Conservation (phyloP, 2,113 vertebrate species). For the Alethe castanea region DNA sequence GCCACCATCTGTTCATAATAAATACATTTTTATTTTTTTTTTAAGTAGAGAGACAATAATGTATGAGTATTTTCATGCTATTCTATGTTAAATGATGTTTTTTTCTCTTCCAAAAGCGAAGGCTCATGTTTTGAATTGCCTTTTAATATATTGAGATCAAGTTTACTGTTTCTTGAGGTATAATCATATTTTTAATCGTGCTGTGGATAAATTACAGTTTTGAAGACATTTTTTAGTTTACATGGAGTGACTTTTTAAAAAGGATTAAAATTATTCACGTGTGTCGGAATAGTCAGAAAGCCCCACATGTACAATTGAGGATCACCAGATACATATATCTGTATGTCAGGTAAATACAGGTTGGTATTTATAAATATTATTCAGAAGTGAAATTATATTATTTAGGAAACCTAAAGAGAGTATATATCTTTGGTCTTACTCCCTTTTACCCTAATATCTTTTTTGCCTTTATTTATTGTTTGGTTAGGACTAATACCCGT, state of each 20-base stretch:
- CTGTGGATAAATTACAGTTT: not conserved
- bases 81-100: not conserved
- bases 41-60: not conserved
- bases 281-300: conserved; percentile 34
- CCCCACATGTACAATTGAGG: not conserved
- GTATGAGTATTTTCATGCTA: not conserved
- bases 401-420: not conserved
- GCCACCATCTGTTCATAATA: conserved; percentile 70
- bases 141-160: not conserved
- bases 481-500: not conserved
- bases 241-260: not conserved
- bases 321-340: not conserved
- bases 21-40: conserved; percentile 51
- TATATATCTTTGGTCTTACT: not conserved
- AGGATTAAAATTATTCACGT: not conserved
- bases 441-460: not conserved
- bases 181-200: conserved; percentile 14
- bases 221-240: not conserved
- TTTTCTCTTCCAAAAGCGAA: not conserved
- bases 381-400: not conserved
- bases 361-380: not conserved
- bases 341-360: not conserved
- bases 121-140: not conserved
- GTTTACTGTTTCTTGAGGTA: not conserved
- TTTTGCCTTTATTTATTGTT: not conserved